Base-by-base conservation (phyloP, 2,888 invertebrate genomes). In the Melangyna quadrimaculata region DNA sequence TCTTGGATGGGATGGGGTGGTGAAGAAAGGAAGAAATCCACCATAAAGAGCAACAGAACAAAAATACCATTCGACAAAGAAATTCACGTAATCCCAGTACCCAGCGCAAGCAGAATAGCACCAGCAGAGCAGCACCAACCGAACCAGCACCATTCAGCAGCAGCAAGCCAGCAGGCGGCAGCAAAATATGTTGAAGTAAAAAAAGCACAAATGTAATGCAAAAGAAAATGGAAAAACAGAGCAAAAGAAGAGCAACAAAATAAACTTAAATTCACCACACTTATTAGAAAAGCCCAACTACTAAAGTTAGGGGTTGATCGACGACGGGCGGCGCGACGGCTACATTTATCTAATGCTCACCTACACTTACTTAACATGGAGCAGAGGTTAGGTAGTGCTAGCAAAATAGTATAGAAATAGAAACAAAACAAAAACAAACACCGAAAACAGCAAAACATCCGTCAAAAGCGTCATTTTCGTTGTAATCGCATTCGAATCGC, bases 11-110 rank as follows among this genome's bases (percentile, higher is more conserved):
- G 63, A 27, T 57, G 45, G 35, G 48, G 71, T 67, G 65, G 71
- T 81, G 81, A 77, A 67, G 77, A 75, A 75, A 65, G 24, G 48
- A 82, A 82, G 51, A 82, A 82, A 82, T 72, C 53, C 59, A 77
- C 81, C 81, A 77, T 35, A 75, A 14, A 29, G 65, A 48, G 32
- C 65, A 65, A 48, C 53, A 35, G 69, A 51, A 69, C 69, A 53
- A 2, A 69, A 69, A 51, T 53, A 40, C 40, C 70, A 70, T 40
- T 40, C 57, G 45, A 29, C 43, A 55, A 37, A 37, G 57, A 32
- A 65, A 57, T 69, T 35, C 57, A 69, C 40, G 61, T 51, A 51
- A 59, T 48, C 22, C 24, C 37, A 70, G 14, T 5, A 6, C 51
- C 51, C 19, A 45, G 45, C 45, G 17, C 4, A 32, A 55, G 29